phyloP scores from a whole-genome alignment of 2,888 invertebrate species.

The Eilema depressum region DNA sequence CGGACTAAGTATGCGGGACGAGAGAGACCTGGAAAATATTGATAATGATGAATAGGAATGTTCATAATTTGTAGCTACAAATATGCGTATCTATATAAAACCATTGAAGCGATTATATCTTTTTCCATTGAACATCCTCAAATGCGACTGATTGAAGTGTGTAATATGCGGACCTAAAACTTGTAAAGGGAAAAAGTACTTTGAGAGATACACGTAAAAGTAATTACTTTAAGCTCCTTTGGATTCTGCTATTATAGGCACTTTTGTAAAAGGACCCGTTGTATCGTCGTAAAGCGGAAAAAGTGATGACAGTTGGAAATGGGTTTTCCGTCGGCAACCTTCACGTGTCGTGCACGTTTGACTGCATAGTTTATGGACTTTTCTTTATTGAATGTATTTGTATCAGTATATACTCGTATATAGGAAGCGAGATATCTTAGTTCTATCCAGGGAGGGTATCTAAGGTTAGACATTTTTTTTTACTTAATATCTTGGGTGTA shows the following conservation, averaged over 20 bases:
- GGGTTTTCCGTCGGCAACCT: slow-evolving; percentile 6
- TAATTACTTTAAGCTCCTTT: slow-evolving; percentile 45
- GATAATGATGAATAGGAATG: no score
- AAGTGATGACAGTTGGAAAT: slow-evolving; percentile 15
- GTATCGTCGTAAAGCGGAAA: slow-evolving; percentile 25
- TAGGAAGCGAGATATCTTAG: no score
- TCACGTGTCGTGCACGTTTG: slow-evolving; percentile 8
- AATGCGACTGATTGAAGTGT: background rate
- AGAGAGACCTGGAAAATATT: no score
- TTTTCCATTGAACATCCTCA: background rate
- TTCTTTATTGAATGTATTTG: background rate
- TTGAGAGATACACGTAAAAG: slow-evolving; percentile 33
- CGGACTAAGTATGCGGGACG: no score
- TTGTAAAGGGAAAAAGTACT: slow-evolving; percentile 27
- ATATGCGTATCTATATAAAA: background rate
- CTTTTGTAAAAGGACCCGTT: slow-evolving; percentile 26
- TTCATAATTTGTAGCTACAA: background rate
- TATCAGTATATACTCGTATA: no score
- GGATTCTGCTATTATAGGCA: slow-evolving; percentile 32
- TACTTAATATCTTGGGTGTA: no score
- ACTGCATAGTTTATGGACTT: slow-evolving; percentile 9
- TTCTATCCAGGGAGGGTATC: no score
- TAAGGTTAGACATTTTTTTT: no score
- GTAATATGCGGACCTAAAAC: slow-evolving; percentile 15
- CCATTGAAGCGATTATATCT: background rate